phyloP scores from a whole-genome alignment of 1,140 invertebrate genomes.

The Daktulosphaira vitifoliae region DNA sequence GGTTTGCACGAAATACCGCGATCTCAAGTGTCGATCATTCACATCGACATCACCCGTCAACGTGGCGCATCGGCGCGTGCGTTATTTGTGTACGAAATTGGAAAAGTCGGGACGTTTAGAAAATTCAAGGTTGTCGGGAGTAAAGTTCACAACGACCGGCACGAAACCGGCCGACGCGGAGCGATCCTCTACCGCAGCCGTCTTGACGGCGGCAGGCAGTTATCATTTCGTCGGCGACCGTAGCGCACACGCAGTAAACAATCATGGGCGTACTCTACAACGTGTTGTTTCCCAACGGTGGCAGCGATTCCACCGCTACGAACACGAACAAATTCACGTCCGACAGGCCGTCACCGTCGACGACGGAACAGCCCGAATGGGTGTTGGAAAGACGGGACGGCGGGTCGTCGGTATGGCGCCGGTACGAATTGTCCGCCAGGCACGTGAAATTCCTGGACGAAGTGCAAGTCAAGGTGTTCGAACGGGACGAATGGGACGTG shows the following conservation, averaged over 20 bases:
- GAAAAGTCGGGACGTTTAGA: too few species aligned
- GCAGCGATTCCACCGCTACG: neutral
- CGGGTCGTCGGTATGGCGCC: constrained; percentile 43
- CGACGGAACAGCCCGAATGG: constrained; percentile 45
- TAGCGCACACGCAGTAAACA: neutral
- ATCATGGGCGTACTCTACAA: constrained; percentile 11
- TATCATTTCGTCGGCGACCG: neutral
- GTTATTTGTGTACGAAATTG: too few species aligned
- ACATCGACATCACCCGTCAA: too few species aligned
- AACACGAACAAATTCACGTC: neutral
- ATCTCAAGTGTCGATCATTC: too few species aligned
- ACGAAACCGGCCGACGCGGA: too few species aligned
- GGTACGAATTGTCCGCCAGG: constrained; percentile 39
- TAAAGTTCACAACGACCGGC: too few species aligned
- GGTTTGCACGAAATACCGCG: too few species aligned
- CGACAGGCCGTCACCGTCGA: neutral
- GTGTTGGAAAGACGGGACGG: constrained; percentile 47
- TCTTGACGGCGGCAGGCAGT: neutral
- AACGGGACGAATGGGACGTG: neutral
- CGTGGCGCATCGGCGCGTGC: too few species aligned
- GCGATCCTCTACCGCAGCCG: neutral
- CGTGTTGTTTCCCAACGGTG: constrained; percentile 6
- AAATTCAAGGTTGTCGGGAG: too few species aligned
- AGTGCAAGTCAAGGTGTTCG: constrained; percentile 8
- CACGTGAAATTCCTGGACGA: constrained; percentile 23